Percentiles rank a stretch among this genome's conserved stretches.
Evolutionary conservation across 30 jellyfish, hydroid and myxozoan species (phyloP).

Genomic region (Clytia hemisphaerica): DNA sequence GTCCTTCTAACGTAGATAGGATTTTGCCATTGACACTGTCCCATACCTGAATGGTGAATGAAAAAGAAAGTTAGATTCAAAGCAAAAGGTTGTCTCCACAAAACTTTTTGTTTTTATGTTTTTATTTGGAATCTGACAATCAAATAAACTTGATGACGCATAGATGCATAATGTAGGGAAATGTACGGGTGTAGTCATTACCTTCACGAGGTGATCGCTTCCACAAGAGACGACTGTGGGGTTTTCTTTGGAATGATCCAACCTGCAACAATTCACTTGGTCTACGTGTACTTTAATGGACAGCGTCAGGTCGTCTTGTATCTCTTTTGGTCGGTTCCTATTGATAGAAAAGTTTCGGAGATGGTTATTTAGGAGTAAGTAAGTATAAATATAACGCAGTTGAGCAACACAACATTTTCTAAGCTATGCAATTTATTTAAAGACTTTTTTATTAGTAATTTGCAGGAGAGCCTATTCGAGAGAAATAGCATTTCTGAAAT

Average conservation of each 20-base stretch:
- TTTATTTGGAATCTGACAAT: no score
- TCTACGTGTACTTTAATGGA: slow-evolving; percentile 45
- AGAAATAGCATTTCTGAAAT: no score
- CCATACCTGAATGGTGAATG: slow-evolving; percentile 90
- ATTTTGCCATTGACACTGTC: slow-evolving; percentile 47
- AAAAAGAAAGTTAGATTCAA: no score
- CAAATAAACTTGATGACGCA: neutral
- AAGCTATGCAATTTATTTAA: no score
- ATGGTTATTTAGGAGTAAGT: no score
- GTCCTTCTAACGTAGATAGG: slow-evolving; percentile 53
- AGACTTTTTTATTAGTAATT: no score
- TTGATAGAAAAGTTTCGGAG: neutral
- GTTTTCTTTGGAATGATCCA: slow-evolving; percentile 35
- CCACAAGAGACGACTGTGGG: slow-evolving; percentile 59
- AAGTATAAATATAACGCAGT: no score
- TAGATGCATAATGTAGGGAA: neutral
- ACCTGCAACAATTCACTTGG: slow-evolving; percentile 52
- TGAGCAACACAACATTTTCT: no score
- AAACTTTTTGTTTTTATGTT: no score
- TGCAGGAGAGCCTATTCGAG: no score
- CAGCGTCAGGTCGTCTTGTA: slow-evolving; percentile 40
- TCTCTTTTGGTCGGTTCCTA: slow-evolving; percentile 66
- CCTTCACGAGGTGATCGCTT: slow-evolving; percentile 54
- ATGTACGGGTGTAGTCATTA: neutral
- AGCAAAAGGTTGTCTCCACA: no score